These are phyloP conservation scores for Cotesia typhae DNA, from an alignment of 1,140 invertebrate genomes.

Conservation along the genomic window DNA sequence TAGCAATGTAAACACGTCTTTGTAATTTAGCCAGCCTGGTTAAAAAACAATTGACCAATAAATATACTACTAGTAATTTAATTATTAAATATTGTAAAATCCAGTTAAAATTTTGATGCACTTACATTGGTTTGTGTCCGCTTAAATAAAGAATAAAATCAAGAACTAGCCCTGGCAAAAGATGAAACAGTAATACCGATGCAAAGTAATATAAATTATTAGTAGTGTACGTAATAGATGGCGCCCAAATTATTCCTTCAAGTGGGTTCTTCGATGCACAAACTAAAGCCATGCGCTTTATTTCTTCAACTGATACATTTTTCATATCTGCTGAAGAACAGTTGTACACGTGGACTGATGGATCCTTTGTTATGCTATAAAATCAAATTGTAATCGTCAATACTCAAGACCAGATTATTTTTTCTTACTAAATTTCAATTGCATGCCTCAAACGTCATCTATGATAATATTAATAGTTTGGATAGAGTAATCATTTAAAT, in stretches of 20 bases:
- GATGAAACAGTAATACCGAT: conserved; percentile 71
- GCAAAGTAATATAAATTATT: conserved; percentile 67
- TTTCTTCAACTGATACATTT: conserved; percentile 72
- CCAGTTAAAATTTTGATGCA: conserved; percentile 25
- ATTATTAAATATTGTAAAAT: not conserved
- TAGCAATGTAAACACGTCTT: conserved; percentile 79
- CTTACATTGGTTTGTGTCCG: conserved; percentile 80
- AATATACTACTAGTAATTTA: too few relatives aligned
- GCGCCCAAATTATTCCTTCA: conserved; percentile 75
- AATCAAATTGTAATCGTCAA: conserved; percentile 35
- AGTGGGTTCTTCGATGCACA: conserved; percentile 70
- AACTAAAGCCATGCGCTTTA: conserved; percentile 67
- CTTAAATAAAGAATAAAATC: conserved; percentile 70
- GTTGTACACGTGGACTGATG: conserved; percentile 72
- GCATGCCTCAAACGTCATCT: too few relatives aligned
- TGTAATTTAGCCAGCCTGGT: conserved; percentile 82
- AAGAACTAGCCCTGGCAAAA: conserved; percentile 76
- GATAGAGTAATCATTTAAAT: too few relatives aligned
- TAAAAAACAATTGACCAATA: conserved; percentile 4
- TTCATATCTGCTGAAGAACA: conserved; percentile 73
- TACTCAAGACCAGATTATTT: not conserved
- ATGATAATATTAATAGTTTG: too few relatives aligned
- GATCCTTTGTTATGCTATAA: conserved; percentile 53
- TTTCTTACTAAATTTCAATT: too few relatives aligned
- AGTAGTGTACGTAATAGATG: conserved; percentile 65